These are phyloP conservation scores for Drosophila sordidula DNA, from an alignment of 2,888 invertebrate genomes.

Conservation along the genomic window DNA sequence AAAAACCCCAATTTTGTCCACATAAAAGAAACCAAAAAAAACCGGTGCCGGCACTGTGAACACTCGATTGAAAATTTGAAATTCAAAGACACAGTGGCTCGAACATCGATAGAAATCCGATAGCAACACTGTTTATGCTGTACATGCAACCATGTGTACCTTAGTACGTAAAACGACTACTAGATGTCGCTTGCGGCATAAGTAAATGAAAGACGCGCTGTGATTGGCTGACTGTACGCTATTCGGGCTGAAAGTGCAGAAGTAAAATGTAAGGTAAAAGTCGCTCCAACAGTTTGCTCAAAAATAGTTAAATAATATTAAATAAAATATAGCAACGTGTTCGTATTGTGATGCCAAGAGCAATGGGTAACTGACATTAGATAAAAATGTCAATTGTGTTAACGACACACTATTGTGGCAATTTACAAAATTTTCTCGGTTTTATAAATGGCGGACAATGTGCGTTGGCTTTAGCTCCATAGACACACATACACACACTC, in stretches of 20 bases:
- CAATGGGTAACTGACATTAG: conserved; percentile 34
- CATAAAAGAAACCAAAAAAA: neutral
- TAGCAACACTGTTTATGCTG: conserved; percentile 36
- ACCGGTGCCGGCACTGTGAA: conserved; percentile 16
- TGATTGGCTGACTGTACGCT: conserved; percentile 75
- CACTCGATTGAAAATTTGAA: conserved; percentile 35
- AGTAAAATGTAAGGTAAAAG: conserved; percentile 75
- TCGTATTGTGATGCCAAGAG: conserved; percentile 43
- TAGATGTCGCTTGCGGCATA: conserved; percentile 63
- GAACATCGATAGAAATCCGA: conserved; percentile 34
- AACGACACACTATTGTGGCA: conserved; percentile 15
- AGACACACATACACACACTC: conserved; percentile 21
- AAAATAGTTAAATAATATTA: conserved; percentile 69
- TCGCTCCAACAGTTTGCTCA: conserved; percentile 66
- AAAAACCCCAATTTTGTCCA: neutral
- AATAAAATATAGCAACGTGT: conserved; percentile 42
- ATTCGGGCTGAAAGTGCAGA: conserved; percentile 60
- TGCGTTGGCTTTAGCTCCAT: conserved; percentile 72
- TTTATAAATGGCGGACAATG: conserved; percentile 80
- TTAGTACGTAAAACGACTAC: conserved; percentile 60
- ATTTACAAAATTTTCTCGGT: conserved; percentile 60
- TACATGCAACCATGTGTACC: conserved; percentile 42
- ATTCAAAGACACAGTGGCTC: conserved; percentile 1
- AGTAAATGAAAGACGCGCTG: conserved; percentile 66
- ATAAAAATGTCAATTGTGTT: conserved; percentile 33